A percentile compares a stretch with the other conserved stretches of the same genome.
Conservation (phyloP, 2,888 invertebrate species). For the Tanytarsus gracilentus region DNA sequence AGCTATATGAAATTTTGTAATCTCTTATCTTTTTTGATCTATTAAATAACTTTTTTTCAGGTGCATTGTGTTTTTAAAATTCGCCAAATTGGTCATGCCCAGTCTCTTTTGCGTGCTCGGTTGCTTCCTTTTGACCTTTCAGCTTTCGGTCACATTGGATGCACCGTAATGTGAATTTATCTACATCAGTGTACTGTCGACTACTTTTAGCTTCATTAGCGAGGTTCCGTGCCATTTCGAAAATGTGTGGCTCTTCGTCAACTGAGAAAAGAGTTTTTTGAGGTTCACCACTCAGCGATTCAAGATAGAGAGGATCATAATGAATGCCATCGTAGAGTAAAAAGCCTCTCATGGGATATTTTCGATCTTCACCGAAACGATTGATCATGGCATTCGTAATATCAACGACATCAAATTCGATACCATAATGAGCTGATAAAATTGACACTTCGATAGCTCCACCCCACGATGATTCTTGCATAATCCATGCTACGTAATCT, state of each 20-base stretch:
- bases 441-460: slow-evolving; percentile 92
- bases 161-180: slow-evolving; percentile 78
- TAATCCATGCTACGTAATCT: slow-evolving; percentile 87
- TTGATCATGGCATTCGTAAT: slow-evolving; percentile 84
- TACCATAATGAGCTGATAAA: slow-evolving; percentile 72
- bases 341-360: slow-evolving; percentile 73
- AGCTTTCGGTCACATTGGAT: slow-evolving; percentile 66
- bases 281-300: slow-evolving; percentile 60
- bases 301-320: slow-evolving; percentile 87
- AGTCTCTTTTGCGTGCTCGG: slow-evolving; percentile 74
- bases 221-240: slow-evolving; percentile 72
- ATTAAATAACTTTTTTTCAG: not conserved
- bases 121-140: slow-evolving; percentile 72
- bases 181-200: slow-evolving; percentile 76
- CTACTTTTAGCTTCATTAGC: slow-evolving; percentile 61
- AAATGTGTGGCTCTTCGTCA: slow-evolving; percentile 55
- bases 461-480: slow-evolving; percentile 84
- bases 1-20: too few relatives aligned
- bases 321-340: slow-evolving; percentile 92
- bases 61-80: slow-evolving; percentile 49
- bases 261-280: slow-evolving; percentile 74
- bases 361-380: slow-evolving; percentile 86
- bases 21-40: too few relatives aligned
- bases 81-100: slow-evolving; percentile 76
- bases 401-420: slow-evolving; percentile 91